Evolutionary conservation across 2,888 invertebrate genomes (phyloP), one percentile per base, ranked within the genome.

Genomic region (Oligia fasciuncula): DNA sequence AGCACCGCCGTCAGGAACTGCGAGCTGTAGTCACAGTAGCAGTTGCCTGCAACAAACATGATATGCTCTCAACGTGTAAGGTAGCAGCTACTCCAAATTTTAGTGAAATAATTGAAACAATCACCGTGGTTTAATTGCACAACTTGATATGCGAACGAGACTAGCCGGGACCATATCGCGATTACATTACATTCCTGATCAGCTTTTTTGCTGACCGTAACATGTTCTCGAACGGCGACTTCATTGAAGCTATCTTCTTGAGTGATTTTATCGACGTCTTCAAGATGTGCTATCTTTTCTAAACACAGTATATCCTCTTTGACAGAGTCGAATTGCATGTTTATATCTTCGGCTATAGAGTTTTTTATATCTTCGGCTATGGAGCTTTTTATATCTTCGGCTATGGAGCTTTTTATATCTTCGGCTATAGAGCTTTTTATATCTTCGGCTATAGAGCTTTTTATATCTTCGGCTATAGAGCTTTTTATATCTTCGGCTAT

Each of bases 1-100:
- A 97, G 90, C 65, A 97, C 94, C 2, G 95, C 96, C 11, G 95
- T 95, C 85, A 96, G 81, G 63, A 97, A 91, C 86, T 96, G 96
- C 17, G 95, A 94, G 71, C 96, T 95, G 80, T 94, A 96, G 84
- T 96, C 96, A 85, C 93, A 93, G 84, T 95, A 96, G 83, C 96
- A 96, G 87, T 96, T 96, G 11, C 96, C 96, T 96, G 90, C 4
- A 80, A 83, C 54, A 74, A 72, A 73, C 43, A 67, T 63, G 54
- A 35, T 14, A 51, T 73, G 40, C 62, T 62, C 54, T 78, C 65
- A 75, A 80, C 46, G 57, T 43, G 40, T 60, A 13, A 40, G n/a
- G 29, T 13, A 35, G 23, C 40, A 19, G 49, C 62, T 51, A 62
- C n/a, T 54, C 60, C n/a, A 73, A 75, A 63, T 49, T 13, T 66